Conservation (phyloP, 35 echinoderm and acorn worm genomes). For the Diadema setosum region DNA sequence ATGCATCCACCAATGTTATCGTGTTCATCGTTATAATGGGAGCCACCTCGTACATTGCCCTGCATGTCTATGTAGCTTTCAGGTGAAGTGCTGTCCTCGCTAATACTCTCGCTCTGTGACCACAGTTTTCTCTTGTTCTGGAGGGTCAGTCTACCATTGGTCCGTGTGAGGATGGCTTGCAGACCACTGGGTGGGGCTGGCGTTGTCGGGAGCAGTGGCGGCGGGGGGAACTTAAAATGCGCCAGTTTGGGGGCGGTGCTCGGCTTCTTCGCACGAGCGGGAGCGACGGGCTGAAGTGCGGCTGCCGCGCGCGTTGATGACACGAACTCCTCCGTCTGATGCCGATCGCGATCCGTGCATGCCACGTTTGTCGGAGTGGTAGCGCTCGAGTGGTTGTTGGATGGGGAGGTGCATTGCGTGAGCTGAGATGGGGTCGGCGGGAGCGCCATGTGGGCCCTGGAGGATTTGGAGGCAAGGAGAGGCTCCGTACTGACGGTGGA, state of each 20-base stretch:
- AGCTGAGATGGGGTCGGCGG: not conserved
- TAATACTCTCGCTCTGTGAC: not conserved
- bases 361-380: not conserved
- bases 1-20: too few species aligned
- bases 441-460: slow-evolving; percentile 4
- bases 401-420: not conserved
- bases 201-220: not conserved
- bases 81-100: not conserved
- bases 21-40: not conserved
- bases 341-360: not conserved
- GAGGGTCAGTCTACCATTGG: not conserved
- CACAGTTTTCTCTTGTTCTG: not conserved
- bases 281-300: not conserved
- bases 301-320: not conserved
- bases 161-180: not conserved
- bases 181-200: not conserved
- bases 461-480: slow-evolving; percentile 1
- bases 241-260: not conserved
- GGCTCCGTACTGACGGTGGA: not conserved
- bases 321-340: too few species aligned
- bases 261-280: not conserved
- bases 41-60: not conserved
- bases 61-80: not conserved
- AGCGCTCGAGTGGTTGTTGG: not conserved
- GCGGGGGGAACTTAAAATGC: not conserved